Percentiles rank a stretch among this genome's conserved stretches.
These are phyloP conservation scores for Callosobruchus maculatus DNA, from an alignment of 2,888 invertebrate genomes.

Conservation along the genomic window DNA sequence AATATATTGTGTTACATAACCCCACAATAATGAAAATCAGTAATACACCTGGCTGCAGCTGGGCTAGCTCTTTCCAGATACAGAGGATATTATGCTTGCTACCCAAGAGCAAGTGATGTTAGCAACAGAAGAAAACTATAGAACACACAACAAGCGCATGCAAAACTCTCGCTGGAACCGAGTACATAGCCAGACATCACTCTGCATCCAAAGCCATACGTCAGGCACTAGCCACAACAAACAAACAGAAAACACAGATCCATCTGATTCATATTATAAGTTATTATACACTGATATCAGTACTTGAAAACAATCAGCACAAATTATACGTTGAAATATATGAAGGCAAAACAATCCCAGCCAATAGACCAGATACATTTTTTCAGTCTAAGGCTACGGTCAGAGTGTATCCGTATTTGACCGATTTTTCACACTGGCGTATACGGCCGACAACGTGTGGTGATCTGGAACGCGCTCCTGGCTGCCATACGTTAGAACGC, in stretches of 20 bases:
- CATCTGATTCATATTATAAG: not conserved
- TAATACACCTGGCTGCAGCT: no score
- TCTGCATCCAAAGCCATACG: not conserved
- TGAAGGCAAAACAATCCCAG: not conserved
- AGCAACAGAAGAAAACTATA: not conserved
- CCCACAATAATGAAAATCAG: no score
- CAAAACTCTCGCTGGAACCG: slow-evolving; percentile 1
- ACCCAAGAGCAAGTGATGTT: no score
- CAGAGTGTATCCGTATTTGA: no score
- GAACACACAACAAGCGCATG: slow-evolving; percentile 1
- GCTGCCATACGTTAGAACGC: no score
- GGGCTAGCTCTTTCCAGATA: no score
- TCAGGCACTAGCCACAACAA: not conserved
- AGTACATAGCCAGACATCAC: not conserved
- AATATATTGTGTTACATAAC: no score
- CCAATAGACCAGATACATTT: slow-evolving; percentile 1
- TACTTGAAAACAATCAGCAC: not conserved
- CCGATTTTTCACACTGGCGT: no score
- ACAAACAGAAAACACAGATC: not conserved
- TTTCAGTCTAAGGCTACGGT: not conserved
- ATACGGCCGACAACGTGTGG: no score
- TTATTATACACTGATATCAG: not conserved
- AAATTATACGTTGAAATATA: slow-evolving; percentile 4
- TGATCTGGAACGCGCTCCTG: no score
- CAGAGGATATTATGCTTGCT: no score